Base-by-base conservation (phyloP, 2,888 invertebrate species). In the Leptinotarsa rubiginosa region DNA sequence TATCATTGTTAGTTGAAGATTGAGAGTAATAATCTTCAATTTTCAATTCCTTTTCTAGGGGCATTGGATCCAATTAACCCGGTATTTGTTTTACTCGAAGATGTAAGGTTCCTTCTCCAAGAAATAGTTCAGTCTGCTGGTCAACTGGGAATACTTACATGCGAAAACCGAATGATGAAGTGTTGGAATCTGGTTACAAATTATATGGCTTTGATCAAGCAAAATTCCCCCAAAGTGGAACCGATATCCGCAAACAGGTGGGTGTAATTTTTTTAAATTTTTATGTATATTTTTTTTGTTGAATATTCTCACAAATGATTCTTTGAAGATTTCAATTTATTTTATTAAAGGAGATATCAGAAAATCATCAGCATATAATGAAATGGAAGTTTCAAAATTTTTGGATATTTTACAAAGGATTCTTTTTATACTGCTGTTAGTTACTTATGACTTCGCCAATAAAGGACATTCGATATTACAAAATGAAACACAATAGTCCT, bases 161-260 rank as follows among this genome's bases (percentile, higher is more conserved):
- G 81, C 73, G 83, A 84, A 73, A 64, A 79, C 65, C 77, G 79
- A 47, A 81, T 80, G 78, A 76, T 73, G 49, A 80, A 77, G 65
- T 81, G 80, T 72, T 83, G 82, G 81, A 81, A 80, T 74, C 75
- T 82, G 47, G 78, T 81, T n/a, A 78, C 79, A 13, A 81, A 81
- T 74, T 82, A 83, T 65, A 76, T 81, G 70, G 80, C 79, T 5
- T 67, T 74, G 65, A 73, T 82, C n/a, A 78, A 76, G 41, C 73
- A 80, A 71, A 78, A 81, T 41, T 20, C 59, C 2, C 59, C 54
- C 7, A 64, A 70, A 10, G 16, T 59, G 15, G 69, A 22, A 31
- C 13, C 15, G 54, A 31, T 56, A 47, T 65, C 59, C 2, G 16
- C 65, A 31, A 68, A 67, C 20, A 64, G 25, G 72, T 75, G 31